Percentiles rank a stretch among this genome's conserved stretches.
Evolutionary conservation across 2,113 vertebrate species (phyloP).

Genomic region (Edolisoma coerulescens): DNA sequence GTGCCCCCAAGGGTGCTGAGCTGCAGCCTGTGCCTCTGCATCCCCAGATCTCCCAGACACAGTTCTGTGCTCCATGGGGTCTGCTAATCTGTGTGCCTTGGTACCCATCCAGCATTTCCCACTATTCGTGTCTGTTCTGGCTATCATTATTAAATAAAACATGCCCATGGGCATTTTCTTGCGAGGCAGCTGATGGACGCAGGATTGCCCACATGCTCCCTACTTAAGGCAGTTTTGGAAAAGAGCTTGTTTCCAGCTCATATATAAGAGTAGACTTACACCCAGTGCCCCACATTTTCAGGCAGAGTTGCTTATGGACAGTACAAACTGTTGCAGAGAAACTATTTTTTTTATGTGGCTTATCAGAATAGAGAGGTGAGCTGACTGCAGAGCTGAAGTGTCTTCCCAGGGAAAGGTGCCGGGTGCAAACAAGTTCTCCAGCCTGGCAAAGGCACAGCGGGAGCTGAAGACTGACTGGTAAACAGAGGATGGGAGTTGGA

Average conservation of each 20-base stretch:
- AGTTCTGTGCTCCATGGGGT: background rate
- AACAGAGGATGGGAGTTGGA: background rate
- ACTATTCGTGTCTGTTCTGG: background rate
- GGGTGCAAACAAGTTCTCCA: background rate
- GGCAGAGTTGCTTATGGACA: background rate
- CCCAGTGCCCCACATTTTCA: background rate
- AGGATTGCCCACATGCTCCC: background rate
- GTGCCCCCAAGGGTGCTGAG: background rate
- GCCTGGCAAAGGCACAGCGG: background rate
- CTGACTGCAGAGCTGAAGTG: background rate
- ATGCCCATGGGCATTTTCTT: background rate
- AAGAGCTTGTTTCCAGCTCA: background rate
- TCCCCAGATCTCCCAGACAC: background rate
- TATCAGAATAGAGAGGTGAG: background rate
- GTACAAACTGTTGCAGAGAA: background rate
- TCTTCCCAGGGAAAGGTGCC: background rate
- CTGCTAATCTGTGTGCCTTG: background rate
- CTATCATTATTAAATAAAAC: background rate
- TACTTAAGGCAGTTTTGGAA: background rate
- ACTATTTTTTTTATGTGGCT: background rate
- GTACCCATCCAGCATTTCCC: background rate
- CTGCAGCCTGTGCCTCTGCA: background rate
- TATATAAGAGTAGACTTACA: background rate
- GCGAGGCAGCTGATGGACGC: accelerated
- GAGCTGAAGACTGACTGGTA: background rate